A percentile compares a stretch with the other conserved stretches of the same genome.
Evolutionary conservation across 1,140 invertebrate genomes (phyloP).

Genomic region (Portunus trituberculatus): DNA sequence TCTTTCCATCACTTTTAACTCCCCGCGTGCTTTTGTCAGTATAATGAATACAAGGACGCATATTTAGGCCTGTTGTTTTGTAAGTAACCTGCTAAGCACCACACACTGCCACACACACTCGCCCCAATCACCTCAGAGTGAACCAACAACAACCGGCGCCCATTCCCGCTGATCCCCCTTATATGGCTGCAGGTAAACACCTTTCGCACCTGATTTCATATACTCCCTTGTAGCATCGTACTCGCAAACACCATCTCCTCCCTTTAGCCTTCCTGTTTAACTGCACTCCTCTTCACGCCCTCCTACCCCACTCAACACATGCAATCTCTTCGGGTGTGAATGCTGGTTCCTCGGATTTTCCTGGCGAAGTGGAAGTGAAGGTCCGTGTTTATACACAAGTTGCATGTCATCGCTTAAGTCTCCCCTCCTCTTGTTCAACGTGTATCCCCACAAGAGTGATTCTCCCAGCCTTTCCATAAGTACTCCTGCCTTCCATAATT

Average conservation of each 20-base stretch:
- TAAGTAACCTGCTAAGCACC: too few species aligned
- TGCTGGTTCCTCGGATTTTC: background rate
- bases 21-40: too few species aligned
- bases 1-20: too few species aligned
- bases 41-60: too few species aligned
- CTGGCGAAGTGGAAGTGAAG: background rate
- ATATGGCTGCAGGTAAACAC: background rate
- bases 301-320: background rate
- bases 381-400: background rate
- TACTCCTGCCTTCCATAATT: background rate
- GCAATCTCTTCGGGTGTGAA: slow-evolving; percentile 20
- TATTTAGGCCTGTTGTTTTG: too few species aligned
- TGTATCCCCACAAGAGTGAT: background rate
- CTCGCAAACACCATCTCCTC: background rate
- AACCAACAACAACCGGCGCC: background rate
- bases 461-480: background rate
- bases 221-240: background rate
- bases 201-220: background rate
- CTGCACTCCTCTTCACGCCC: background rate
- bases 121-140: too few species aligned
- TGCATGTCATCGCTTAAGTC: background rate
- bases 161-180: background rate
- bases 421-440: background rate
- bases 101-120: too few species aligned
- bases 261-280: background rate